Percentiles rank a stretch among this genome's conserved stretches.
phyloP scores from a whole-genome alignment of 2,797 vertebrate species.

The Diceros bicornis region DNA sequence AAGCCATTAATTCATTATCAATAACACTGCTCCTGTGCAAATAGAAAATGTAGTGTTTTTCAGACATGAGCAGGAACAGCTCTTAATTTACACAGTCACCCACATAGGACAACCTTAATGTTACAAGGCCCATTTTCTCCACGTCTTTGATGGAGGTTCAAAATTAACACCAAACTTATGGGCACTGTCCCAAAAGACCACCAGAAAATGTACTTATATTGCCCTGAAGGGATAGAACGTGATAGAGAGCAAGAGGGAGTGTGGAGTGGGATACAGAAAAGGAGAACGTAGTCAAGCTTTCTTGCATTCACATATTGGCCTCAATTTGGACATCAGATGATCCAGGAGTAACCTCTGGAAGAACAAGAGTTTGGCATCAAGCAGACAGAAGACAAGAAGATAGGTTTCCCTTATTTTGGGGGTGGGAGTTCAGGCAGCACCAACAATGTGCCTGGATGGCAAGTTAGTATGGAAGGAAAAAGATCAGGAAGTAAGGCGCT shows the following conservation, averaged over 20 bases:
- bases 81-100: conserved; percentile 24
- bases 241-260: neutral
- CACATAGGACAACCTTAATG: neutral
- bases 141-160: neutral
- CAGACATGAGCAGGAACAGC: neutral
- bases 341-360: neutral
- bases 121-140: neutral
- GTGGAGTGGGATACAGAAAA: neutral
- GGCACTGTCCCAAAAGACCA: neutral
- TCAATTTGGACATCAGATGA: neutral
- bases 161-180: conserved; percentile 18
- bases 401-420: neutral
- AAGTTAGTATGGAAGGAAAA: neutral
- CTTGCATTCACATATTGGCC: neutral
- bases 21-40: conserved; percentile 52
- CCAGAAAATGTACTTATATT: neutral
- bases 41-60: neutral
- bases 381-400: neutral
- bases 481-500: neutral
- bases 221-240: neutral
- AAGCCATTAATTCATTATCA: conserved; percentile 63
- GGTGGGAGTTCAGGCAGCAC: neutral
- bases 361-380: neutral
- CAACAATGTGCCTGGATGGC: neutral
- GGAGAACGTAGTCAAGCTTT: neutral